Evolutionary conservation across 2,113 vertebrate genomes (phyloP).

Genomic region (Neotoma lepida): DNA sequence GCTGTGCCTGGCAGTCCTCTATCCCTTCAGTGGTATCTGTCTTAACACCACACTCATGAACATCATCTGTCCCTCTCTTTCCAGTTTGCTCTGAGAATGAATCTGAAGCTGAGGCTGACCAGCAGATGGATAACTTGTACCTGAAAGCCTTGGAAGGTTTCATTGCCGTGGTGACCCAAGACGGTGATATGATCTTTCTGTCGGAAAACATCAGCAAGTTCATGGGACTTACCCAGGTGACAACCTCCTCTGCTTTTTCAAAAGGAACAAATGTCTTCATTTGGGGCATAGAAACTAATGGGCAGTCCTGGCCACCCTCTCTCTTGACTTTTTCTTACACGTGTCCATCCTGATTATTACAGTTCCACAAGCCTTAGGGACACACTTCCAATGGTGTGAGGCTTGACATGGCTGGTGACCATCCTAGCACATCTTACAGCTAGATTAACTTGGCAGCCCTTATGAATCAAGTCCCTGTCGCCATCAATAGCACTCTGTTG

Average conservation of each 20-base stretch:
- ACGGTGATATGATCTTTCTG: slow-evolving; percentile 96
- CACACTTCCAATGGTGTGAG: background rate
- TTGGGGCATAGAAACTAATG: background rate
- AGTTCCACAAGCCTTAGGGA: background rate
- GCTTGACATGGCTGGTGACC: background rate
- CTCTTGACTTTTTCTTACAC: background rate
- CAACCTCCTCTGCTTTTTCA: background rate
- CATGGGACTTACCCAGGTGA: slow-evolving; percentile 96
- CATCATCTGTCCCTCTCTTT: background rate
- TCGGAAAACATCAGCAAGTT: slow-evolving; percentile 96
- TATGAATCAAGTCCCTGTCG: background rate
- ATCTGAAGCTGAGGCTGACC: slow-evolving; percentile 83
- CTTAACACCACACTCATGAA: background rate
- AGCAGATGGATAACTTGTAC: slow-evolving; percentile 88
- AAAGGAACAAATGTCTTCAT: background rate
- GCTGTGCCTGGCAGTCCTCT: background rate
- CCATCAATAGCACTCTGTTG: background rate
- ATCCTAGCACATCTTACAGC: background rate
- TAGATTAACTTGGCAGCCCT: background rate
- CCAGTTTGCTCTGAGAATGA: slow-evolving; percentile 86
- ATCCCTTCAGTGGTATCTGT: background rate
- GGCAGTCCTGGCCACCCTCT: background rate
- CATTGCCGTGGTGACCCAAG: slow-evolving; percentile 92
- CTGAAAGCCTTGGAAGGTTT: slow-evolving; percentile 95
- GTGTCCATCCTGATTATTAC: background rate